A percentile compares a stretch with the other conserved stretches of the same genome.
Conservation (phyloP, 2,888 invertebrate species). For the Xylota sylvarum region DNA sequence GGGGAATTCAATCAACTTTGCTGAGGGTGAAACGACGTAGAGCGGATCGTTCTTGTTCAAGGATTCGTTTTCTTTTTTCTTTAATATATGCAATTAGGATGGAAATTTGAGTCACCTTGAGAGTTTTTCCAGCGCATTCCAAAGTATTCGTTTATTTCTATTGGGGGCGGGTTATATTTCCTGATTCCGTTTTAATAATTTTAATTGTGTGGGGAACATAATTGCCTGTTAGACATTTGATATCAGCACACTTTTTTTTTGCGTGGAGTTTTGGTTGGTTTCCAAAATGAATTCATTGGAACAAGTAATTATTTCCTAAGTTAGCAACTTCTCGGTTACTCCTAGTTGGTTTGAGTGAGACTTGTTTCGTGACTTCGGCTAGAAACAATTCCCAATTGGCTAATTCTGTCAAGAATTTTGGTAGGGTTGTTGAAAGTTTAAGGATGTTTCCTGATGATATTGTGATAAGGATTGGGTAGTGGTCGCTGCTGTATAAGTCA, state of each 20-base stretch:
- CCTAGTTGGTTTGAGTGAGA: slow-evolving; percentile 12
- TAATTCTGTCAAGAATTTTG: slow-evolving; percentile 32
- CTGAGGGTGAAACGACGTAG: background rate
- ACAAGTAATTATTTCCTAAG: background rate
- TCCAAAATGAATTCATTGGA: background rate
- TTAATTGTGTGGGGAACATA: slow-evolving; percentile 3
- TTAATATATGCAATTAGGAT: slow-evolving; percentile 1
- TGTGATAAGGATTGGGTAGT: slow-evolving; percentile 39
- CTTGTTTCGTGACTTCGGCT: slow-evolving; percentile 14
- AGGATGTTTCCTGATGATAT: slow-evolving; percentile 21
- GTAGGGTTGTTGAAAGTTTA: slow-evolving; percentile 15
- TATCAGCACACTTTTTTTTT: slow-evolving; percentile 18
- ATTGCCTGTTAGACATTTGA: slow-evolving; percentile 20
- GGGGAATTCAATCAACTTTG: slow-evolving; percentile 14
- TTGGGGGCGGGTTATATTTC: no score
- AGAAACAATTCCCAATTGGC: slow-evolving; percentile 31
- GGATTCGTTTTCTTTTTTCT: background rate
- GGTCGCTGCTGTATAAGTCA: slow-evolving; percentile 47
- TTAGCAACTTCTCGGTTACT: slow-evolving; percentile 15
- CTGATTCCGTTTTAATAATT: background rate
- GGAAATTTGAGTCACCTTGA: slow-evolving; percentile 15
- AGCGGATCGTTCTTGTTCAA: background rate
- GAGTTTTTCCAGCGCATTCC: slow-evolving; percentile 6
- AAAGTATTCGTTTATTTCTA: background rate
- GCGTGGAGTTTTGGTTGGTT: slow-evolving; percentile 21